Evolutionary conservation across 1,140 invertebrate species (phyloP).

Genomic region (Lordiphosa collinella): DNA sequence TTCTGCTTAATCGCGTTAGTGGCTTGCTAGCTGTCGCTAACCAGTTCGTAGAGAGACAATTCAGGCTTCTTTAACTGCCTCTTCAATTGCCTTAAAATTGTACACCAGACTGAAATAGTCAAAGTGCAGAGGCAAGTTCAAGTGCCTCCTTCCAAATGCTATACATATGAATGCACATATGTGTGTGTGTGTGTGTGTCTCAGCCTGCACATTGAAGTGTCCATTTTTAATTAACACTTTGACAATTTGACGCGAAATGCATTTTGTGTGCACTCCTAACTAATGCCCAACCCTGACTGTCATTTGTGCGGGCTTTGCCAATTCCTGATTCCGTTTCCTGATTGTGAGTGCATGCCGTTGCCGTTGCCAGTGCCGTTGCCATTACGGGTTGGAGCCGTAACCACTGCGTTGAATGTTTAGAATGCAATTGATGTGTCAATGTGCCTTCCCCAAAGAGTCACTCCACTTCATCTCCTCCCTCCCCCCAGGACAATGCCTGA

Average conservation of each 20-base stretch:
- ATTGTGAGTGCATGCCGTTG: conserved; percentile 18
- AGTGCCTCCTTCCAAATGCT: no score
- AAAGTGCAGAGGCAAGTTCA: no score
- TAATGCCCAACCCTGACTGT: conserved; percentile 16
- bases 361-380: no score
- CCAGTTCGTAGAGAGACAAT: no score
- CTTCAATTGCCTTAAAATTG: no score
- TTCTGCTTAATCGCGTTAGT: no score
- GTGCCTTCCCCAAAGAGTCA: conserved; percentile 14
- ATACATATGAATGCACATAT: neutral
- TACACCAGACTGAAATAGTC: no score
- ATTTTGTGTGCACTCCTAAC: conserved; percentile 32
- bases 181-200: conserved; percentile 2
- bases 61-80: no score
- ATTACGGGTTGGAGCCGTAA: conserved; percentile 7
- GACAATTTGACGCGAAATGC: conserved; percentile 76
- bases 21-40: no score
- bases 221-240: conserved; percentile 79
- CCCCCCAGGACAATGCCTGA: conserved; percentile 20
- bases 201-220: conserved; percentile 53
- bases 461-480: neutral
- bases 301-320: conserved; percentile 26
- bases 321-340: conserved; percentile 27
- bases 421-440: conserved; percentile 65
- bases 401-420: conserved; percentile 63